Base-by-base conservation (phyloP, 2,797 vertebrate genomes). In the Chloroceryle inda region DNA sequence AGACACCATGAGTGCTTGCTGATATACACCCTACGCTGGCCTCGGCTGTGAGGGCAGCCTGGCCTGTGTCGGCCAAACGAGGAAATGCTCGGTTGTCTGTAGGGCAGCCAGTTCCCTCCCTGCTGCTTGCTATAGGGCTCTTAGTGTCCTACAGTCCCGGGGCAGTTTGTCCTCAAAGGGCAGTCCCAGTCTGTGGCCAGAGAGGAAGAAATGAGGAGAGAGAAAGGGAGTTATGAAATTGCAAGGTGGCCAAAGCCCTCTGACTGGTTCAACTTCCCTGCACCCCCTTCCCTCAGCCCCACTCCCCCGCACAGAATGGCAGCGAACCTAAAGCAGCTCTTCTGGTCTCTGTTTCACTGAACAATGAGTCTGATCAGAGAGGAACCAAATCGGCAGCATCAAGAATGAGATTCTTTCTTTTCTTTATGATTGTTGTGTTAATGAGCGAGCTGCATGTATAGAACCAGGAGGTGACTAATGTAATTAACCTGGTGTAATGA, bases 401-500 rank as follows among this genome's bases (percentile, higher is more conserved):
- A 79, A 62, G 73, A 88, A 91, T 91, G 83, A 88, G 55, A 91
- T 63, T 42, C 49, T 69, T 74, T 90, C 81, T 88, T 89, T 95
- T 86, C 88, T 94, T 90, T 94, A 67, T 73, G 85, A 64, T 81
- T 69, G 82, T 96, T 96, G 89, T 89, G 77, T 89, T 94, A 97
- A 97, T 93, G 94, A 96, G 95, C 96, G 14, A 95, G 93, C 90
- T 95, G 85, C 95, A 79, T 72, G 66, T 67, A 88, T 68, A 97
- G 84, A 96, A 96, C 78, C 44, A 62, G 88, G 84, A 85, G 88
- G 92, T 91, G 95, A 95, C n/a, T 33, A 91, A 96, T 95, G 92
- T 97, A 94, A 98, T 96, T 96, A 97, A 95, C 94, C 91, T 94
- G 72, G 55, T 84, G 80, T 91, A 96, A 90, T 75, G 61, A 91